These are phyloP conservation scores for Zaprionus davidi DNA, from an alignment of 1,140 invertebrate species.

Conservation along the genomic window DNA sequence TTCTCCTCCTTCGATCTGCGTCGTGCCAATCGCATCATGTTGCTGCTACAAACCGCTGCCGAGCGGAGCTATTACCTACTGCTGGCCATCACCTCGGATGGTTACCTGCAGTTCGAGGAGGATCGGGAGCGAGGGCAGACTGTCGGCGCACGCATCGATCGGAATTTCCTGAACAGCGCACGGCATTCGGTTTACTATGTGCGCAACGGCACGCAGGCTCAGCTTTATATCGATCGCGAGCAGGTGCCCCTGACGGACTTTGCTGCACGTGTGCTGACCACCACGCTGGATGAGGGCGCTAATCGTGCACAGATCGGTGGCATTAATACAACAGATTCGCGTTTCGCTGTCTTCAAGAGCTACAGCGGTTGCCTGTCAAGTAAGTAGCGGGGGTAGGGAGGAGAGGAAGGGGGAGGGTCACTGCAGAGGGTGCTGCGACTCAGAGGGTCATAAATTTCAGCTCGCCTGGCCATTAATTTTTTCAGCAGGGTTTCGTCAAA, in stretches of 20 bases:
- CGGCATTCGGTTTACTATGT: constrained; percentile 94
- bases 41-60: constrained; percentile 92
- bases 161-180: constrained; percentile 92
- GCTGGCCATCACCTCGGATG: constrained; percentile 91
- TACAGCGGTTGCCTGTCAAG: constrained; percentile 95
- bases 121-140: constrained; percentile 89
- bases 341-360: constrained; percentile 91
- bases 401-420: background rate
- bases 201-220: constrained; percentile 89
- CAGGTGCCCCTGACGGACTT: constrained; percentile 88
- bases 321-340: constrained; percentile 91
- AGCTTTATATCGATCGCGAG: constrained; percentile 90
- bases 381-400: constrained; percentile 86
- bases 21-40: constrained; percentile 90
- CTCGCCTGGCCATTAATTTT: constrained; percentile 73
- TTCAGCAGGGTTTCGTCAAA: constrained; percentile 45
- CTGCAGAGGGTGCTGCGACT: background rate
- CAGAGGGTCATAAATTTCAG: constrained; percentile 71
- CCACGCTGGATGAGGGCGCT: constrained; percentile 87
- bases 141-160: constrained; percentile 89
- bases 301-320: constrained; percentile 95
- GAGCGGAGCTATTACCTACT: constrained; percentile 93
- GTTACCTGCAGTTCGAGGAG: constrained; percentile 93
- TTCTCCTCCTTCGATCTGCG: constrained; percentile 92
- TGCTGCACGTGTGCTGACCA: constrained; percentile 87